Conservation (phyloP, 2,888 invertebrate species). For the Epinotia brunnichana region DNA sequence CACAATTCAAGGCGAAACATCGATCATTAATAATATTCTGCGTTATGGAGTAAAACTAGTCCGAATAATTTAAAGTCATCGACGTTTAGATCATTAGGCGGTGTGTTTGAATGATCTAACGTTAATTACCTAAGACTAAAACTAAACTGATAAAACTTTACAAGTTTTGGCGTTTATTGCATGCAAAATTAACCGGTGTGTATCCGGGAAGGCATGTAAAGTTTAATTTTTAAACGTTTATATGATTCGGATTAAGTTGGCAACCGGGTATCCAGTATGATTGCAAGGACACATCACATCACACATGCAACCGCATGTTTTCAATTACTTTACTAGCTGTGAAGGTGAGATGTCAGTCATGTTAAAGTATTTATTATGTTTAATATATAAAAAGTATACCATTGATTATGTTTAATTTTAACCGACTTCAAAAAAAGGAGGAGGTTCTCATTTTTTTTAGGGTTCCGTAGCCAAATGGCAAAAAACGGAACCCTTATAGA, state of each 20-base stretch:
- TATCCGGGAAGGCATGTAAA: neutral
- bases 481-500: too few relatives aligned
- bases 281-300: too few relatives aligned
- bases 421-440: too few relatives aligned
- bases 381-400: too few relatives aligned
- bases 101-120: conserved; percentile 13
- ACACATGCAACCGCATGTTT: too few relatives aligned
- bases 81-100: conserved; percentile 24
- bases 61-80: conserved; percentile 19
- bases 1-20: conserved; percentile 25
- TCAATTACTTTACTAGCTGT: too few relatives aligned
- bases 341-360: neutral
- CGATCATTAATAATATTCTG: conserved; percentile 27
- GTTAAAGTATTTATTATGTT: too few relatives aligned
- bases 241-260: neutral
- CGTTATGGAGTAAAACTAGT: neutral
- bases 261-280: too few relatives aligned
- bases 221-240: neutral
- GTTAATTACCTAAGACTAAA: conserved; percentile 17
- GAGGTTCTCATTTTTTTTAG: too few relatives aligned
- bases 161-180: neutral
- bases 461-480: too few relatives aligned
- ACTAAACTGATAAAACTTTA: too few relatives aligned
- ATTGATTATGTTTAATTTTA: too few relatives aligned
- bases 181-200: neutral